These are phyloP conservation scores for human DNA, from an alignment of 2,113 vertebrate genomes.

Conservation along the genomic window DNA sequence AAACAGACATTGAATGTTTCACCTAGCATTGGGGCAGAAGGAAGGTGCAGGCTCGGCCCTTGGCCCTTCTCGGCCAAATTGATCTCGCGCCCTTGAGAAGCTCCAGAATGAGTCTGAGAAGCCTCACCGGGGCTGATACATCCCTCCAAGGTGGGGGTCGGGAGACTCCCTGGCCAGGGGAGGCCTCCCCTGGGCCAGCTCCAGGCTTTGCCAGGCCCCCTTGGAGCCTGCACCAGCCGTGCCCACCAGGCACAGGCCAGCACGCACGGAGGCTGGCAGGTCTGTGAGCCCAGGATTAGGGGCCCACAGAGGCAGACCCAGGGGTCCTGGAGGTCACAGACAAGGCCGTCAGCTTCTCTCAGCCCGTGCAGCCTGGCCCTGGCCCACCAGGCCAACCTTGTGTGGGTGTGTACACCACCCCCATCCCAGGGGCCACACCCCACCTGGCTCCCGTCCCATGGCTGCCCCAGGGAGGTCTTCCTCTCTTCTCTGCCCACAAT, in stretches of 20 bases:
- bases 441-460: no score
- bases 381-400: not conserved
- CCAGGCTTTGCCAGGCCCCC: not conserved
- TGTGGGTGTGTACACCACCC: not conserved
- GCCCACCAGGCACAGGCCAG: not conserved
- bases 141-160: not conserved
- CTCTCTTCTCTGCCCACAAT: no score
- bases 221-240: not conserved
- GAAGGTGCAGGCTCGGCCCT: not conserved
- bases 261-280: not conserved
- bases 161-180: not conserved
- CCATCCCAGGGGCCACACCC: not conserved
- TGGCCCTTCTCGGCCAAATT: fast-evolving
- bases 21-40: not conserved
- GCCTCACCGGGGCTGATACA: not conserved
- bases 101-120: not conserved
- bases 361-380: not conserved
- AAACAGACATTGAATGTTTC: no score
- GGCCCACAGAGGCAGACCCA: not conserved
- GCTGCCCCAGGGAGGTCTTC: not conserved
- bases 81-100: not conserved
- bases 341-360: not conserved
- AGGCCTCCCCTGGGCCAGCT: not conserved
- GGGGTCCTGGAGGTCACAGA: not conserved
- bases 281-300: not conserved